phyloP scores from a whole-genome alignment of 2,888 invertebrate species.

The Teleogryllus oceanicus region DNA sequence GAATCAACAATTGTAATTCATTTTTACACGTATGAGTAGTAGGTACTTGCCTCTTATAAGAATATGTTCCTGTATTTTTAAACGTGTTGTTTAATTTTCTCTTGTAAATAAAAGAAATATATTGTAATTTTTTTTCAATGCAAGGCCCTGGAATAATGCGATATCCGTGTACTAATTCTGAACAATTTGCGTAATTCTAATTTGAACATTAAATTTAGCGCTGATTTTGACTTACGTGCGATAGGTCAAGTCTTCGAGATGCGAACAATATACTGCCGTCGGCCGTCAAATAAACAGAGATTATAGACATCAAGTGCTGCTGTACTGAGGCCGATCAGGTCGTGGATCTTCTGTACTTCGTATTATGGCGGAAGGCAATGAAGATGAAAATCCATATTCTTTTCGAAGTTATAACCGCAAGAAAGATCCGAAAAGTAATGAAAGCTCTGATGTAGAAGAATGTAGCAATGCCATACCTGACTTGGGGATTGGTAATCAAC shows the following conservation, averaged over 20 bases:
- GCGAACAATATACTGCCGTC: neutral
- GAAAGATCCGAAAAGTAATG: constrained; percentile 26
- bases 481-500: constrained; percentile 52
- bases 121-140: too few species aligned
- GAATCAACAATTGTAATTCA: too few species aligned
- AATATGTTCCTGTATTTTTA: too few species aligned
- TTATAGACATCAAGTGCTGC: neutral
- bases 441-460: constrained; percentile 42
- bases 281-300: neutral
- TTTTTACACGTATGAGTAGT: too few species aligned
- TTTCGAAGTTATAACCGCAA: constrained; percentile 30
- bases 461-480: constrained; percentile 51
- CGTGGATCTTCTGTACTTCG: neutral
- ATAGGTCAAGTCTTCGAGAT: neutral
- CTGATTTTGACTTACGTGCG: neutral
- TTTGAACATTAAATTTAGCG: neutral
- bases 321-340: neutral
- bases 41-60: too few species aligned
- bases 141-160: too few species aligned
- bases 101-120: too few species aligned
- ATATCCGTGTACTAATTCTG: too few species aligned
- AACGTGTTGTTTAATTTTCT: too few species aligned
- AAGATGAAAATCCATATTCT: constrained; percentile 32
- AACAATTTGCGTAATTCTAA: too few species aligned
- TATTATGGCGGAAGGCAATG: constrained; percentile 36